A percentile compares a stretch with the other conserved stretches of the same genome.
phyloP scores from a whole-genome alignment of 1,140 invertebrate species.

The Pseudomyrmex gracilis region DNA sequence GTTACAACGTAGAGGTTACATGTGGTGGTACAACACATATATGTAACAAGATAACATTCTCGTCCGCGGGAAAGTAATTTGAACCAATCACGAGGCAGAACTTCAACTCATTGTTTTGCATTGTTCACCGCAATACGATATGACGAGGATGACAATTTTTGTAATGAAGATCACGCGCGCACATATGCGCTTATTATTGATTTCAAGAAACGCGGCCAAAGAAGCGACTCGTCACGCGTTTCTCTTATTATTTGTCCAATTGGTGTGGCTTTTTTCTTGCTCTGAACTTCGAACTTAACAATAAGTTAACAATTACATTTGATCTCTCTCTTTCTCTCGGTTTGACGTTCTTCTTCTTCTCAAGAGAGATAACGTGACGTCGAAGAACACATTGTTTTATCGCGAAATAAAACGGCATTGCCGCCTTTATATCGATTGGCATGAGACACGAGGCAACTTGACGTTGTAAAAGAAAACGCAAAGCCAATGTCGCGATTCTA shows the following conservation, averaged over 20 bases:
- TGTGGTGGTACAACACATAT: neutral
- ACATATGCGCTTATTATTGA: neutral
- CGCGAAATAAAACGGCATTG: conserved; percentile 28
- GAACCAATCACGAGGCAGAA: neutral
- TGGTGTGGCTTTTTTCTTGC: neutral
- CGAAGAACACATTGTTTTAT: neutral
- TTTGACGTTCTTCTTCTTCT: too few species aligned
- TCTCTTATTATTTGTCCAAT: neutral
- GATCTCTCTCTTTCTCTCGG: neutral
- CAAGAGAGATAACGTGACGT: neutral
- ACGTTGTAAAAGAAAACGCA: conserved; percentile 43
- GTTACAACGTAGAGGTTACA: neutral
- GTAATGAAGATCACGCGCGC: neutral
- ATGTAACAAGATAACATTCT: neutral
- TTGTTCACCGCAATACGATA: neutral
- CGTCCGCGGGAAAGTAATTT: neutral
- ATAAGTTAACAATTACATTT: conserved; percentile 4
- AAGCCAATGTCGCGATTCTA: conserved; percentile 53
- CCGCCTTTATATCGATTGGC: conserved; percentile 42
- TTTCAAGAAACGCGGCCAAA: neutral
- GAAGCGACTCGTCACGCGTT: neutral
- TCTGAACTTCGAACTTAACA: too few species aligned
- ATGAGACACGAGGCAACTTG: conserved; percentile 17
- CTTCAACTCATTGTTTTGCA: neutral
- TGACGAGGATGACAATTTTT: neutral